Percentiles rank a stretch among this genome's conserved stretches.
Conservation (phyloP, 2,888 invertebrate species). For the Coenonympha glycerion region DNA sequence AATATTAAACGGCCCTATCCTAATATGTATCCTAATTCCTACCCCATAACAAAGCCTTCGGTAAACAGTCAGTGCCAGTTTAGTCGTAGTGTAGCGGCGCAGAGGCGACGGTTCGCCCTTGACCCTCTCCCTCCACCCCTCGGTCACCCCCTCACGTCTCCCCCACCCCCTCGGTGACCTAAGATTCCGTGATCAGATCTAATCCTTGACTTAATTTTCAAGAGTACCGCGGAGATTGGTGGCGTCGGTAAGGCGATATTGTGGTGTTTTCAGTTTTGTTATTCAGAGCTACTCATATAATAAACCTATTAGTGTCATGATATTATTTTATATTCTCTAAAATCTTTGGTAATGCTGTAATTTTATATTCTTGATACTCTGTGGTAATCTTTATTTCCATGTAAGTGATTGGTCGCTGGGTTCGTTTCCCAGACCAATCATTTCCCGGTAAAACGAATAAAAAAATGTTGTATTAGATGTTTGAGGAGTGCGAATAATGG, state of each 20-base stretch:
- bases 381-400: no score
- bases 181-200: constrained; percentile 16
- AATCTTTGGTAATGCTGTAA: no score
- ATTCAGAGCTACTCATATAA: no score
- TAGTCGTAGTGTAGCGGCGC: constrained; percentile 20
- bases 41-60: constrained; percentile 2
- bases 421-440: no score
- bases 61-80: constrained; percentile 7
- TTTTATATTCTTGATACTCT: no score
- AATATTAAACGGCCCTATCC: no score
- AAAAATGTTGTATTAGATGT: no score
- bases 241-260: constrained; percentile 7
- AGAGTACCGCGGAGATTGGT: constrained; percentile 2
- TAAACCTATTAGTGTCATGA: no score
- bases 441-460: no score
- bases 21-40: not conserved
- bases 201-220: constrained; percentile 24
- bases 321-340: no score
- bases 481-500: no score
- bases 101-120: constrained; percentile 27
- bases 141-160: not conserved
- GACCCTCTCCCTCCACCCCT: constrained; percentile 6
- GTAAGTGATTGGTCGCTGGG: no score
- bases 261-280: constrained; percentile 6
- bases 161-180: constrained; percentile 14